A percentile compares a stretch with the other conserved stretches of the same genome.
Conservation (phyloP, 2,888 invertebrate genomes). For the Matsumyia berberina region DNA sequence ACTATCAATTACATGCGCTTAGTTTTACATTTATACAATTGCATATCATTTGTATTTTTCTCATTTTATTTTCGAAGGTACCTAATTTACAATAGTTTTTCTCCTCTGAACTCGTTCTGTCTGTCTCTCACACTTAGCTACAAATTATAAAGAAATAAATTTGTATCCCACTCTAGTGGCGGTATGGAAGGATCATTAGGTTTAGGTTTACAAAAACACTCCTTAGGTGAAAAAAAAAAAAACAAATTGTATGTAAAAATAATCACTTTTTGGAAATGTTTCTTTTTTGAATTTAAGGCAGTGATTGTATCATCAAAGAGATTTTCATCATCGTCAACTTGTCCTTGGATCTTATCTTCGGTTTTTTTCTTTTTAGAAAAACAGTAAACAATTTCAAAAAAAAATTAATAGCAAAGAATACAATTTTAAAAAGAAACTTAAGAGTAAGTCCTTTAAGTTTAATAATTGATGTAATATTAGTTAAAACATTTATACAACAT, state of each 20-base stretch:
- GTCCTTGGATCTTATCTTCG: slow-evolving; percentile 47
- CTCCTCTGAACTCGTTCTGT: slow-evolving; percentile 52
- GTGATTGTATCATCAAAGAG: slow-evolving; percentile 80
- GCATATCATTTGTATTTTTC: slow-evolving; percentile 68
- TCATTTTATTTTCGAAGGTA: slow-evolving; percentile 80
- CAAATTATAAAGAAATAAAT: slow-evolving; percentile 43
- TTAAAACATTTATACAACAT: slow-evolving; percentile 81
- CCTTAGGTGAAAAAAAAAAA: slow-evolving; percentile 31
- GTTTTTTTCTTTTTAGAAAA: slow-evolving; percentile 22
- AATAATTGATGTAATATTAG: slow-evolving; percentile 71
- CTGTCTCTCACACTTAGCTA: slow-evolving; percentile 54
- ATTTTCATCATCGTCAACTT: slow-evolving; percentile 69
- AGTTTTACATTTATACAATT: slow-evolving; percentile 73
- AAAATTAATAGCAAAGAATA: slow-evolving; percentile 25
- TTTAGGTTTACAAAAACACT: slow-evolving; percentile 46
- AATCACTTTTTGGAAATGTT: slow-evolving; percentile 68
- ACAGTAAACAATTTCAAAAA: slow-evolving; percentile 24
- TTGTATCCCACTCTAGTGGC: slow-evolving; percentile 16
- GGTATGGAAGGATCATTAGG: slow-evolving; percentile 67
- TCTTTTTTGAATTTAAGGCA: slow-evolving; percentile 79
- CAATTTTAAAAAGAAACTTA: slow-evolving; percentile 27
- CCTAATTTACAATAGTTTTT: slow-evolving; percentile 84
- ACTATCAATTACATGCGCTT: slow-evolving; percentile 75
- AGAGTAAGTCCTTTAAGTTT: slow-evolving; percentile 59
- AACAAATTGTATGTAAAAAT: slow-evolving; percentile 2